Evolutionary conservation across 2,888 invertebrate species (phyloP).

Genomic region (Laspeyria flexula): DNA sequence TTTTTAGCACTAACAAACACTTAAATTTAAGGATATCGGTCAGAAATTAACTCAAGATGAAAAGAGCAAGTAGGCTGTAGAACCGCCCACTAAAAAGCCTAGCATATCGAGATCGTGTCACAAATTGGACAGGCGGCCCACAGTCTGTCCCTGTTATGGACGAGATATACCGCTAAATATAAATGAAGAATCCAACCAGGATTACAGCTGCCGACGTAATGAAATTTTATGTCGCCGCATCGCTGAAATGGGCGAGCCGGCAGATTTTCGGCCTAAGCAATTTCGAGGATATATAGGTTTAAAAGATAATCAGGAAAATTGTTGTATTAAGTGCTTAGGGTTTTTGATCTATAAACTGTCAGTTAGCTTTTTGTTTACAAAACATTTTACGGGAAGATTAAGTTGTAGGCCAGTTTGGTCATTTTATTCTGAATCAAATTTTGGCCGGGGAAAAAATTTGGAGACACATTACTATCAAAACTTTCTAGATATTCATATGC

Average conservation of each 20-base stretch:
- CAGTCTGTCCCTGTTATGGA: constrained; percentile 31
- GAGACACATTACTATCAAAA: no score
- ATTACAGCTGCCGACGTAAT: constrained; percentile 43
- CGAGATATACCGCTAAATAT: constrained; percentile 45
- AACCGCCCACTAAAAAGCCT: constrained; percentile 51
- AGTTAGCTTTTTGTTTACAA: no score
- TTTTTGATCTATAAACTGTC: no score
- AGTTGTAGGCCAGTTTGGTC: no score
- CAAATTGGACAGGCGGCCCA: constrained; percentile 56
- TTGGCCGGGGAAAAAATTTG: no score
- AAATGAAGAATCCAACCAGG: constrained; percentile 50
- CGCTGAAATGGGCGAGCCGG: constrained; percentile 26
- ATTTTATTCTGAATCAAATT: no score
- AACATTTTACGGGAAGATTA: no score
- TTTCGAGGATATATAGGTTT: constrained; percentile 20
- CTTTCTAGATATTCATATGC: no score
- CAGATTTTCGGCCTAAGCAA: constrained; percentile 21
- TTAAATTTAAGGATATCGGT: constrained; percentile 26
- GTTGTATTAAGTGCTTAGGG: neutral
- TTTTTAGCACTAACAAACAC: no score
- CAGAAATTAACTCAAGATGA: constrained; percentile 28
- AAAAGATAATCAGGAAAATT: constrained; percentile 24
- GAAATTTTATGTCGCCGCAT: constrained; percentile 47
- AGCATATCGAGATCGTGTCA: constrained; percentile 56
- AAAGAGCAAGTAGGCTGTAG: constrained; percentile 31